Evolutionary conservation across 2,113 vertebrate genomes (phyloP).

Genomic region (Rhizomys pruinosus): DNA sequence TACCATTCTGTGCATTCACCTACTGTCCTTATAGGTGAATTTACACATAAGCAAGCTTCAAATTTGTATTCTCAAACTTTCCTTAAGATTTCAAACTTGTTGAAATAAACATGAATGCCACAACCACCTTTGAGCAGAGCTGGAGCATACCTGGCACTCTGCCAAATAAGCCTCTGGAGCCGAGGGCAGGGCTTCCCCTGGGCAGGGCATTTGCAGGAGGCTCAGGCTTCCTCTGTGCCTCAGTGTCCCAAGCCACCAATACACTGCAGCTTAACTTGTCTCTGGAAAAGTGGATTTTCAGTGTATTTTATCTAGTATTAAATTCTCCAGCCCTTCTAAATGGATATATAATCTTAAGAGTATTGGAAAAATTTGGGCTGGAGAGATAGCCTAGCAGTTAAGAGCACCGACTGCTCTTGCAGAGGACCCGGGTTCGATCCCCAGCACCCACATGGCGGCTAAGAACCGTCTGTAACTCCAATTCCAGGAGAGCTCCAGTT

Average conservation of each 20-base stretch:
- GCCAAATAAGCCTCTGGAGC: fast-evolving
- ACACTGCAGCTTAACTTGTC: not conserved
- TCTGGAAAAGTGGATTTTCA: not conserved
- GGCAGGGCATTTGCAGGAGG: too few relatives aligned
- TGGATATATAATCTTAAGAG: not conserved
- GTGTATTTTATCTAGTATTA: not conserved
- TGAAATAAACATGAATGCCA: not conserved
- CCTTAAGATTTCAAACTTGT: not conserved
- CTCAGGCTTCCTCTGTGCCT: fast-evolving
- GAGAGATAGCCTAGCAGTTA: too few relatives aligned
- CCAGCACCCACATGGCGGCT: too few relatives aligned
- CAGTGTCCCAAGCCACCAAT: not conserved
- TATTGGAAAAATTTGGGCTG: too few relatives aligned
- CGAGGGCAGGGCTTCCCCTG: fast-evolving
- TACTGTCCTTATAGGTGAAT: not conserved
- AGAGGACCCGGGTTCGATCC: too few relatives aligned
- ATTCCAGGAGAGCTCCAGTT: too few relatives aligned
- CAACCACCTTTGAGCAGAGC: not conserved
- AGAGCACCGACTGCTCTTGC: too few relatives aligned
- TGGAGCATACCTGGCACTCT: fast-evolving
- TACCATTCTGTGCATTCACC: not conserved
- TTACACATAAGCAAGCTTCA: not conserved
- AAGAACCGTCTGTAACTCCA: too few relatives aligned
- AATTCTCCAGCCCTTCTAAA: not conserved
- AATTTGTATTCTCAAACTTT: not conserved